Evolutionary conservation across 2,113 vertebrate species (phyloP), one percentile per base, ranked within the genome.

Genomic region (Eupsittula cactorum): DNA sequence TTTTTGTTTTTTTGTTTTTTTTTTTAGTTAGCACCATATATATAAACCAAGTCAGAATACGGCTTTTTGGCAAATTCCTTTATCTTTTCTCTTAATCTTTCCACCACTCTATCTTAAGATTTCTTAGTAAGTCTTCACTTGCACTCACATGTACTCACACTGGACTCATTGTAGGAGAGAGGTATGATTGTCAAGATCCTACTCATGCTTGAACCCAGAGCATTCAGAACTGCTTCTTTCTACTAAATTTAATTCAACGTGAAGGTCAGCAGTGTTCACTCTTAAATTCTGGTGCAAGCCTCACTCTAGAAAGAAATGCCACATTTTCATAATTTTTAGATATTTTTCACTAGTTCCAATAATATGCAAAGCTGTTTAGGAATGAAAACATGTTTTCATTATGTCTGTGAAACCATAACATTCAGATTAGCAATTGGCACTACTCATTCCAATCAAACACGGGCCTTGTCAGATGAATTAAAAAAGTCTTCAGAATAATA

Each of bases 191-290:
- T 33, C 19, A 57, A 79, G 24, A 60, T 71, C 16, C 31, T 79
- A 41, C 6, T 3, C 13, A 27, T 0, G 0, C 12, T 71, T 41
- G 15, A 82, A 80, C 1, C 7, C 82, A 79, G n/a, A 44, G 31
- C 12, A 57, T n/a, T 18, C 41, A 65, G 53, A 67, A 69, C 21
- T 49, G 7, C 11, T 86, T 77, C 9, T 59, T 42, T 86, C 17
- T 7, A 63, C 41, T 53, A 28, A 77, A 74, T 53, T 59, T 65
- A n/a, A 62, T 84, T 82, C 14, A 28, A 78, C 63, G 4, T 47
- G 18, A 82, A 79, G 33, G 27, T 80, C 62, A 87, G 1, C 9
- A 11, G 35, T 37, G 6, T 37, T 89, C 21, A 52, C 5, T n/a
- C 42, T 81, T 57, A 60, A 88, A 70, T 65, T 68, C 6, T 1